Percentiles rank a stretch among this genome's conserved stretches.
Evolutionary conservation across 2,797 vertebrate genomes (phyloP).

Genomic region (Cyclopterus lumpus): DNA sequence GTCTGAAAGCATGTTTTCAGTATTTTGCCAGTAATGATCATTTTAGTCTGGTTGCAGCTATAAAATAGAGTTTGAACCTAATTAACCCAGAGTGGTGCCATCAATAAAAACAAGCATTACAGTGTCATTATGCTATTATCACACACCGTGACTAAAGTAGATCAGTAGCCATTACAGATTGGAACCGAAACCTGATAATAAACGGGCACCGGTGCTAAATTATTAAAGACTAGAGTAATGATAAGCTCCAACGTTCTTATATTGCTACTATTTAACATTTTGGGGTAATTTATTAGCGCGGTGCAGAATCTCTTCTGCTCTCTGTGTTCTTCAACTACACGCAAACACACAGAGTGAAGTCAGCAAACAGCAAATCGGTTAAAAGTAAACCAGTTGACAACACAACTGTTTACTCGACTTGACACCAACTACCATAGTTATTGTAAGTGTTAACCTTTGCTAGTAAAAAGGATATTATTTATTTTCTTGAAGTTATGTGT

Average conservation of each 20-base stretch:
- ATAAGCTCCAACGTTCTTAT: neutral
- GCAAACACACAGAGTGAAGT: too few species aligned
- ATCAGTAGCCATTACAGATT: conserved; percentile 9
- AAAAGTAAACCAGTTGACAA: too few species aligned
- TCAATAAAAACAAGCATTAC: conserved; percentile 38
- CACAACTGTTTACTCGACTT: neutral
- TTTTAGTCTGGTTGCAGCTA: conserved; percentile 40
- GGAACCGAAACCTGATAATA: neutral
- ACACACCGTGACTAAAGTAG: conserved; percentile 11
- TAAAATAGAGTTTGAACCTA: conserved; percentile 55
- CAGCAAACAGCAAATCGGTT: too few species aligned
- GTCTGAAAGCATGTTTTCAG: conserved; percentile 44
- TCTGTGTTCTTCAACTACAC: too few species aligned
- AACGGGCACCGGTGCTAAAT: too few species aligned
- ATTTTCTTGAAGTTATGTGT: too few species aligned
- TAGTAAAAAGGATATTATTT: too few species aligned
- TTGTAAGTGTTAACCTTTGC: too few species aligned
- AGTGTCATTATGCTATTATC: conserved; percentile 39
- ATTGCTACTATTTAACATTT: too few species aligned
- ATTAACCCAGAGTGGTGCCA: conserved; percentile 43
- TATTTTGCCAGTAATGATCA: conserved; percentile 45
- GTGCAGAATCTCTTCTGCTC: too few species aligned
- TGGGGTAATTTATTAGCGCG: too few species aligned
- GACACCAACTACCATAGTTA: too few species aligned
- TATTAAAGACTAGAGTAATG: neutral